Conservation (phyloP, 1,140 invertebrate species). For the Drosophila prosaltans region DNA sequence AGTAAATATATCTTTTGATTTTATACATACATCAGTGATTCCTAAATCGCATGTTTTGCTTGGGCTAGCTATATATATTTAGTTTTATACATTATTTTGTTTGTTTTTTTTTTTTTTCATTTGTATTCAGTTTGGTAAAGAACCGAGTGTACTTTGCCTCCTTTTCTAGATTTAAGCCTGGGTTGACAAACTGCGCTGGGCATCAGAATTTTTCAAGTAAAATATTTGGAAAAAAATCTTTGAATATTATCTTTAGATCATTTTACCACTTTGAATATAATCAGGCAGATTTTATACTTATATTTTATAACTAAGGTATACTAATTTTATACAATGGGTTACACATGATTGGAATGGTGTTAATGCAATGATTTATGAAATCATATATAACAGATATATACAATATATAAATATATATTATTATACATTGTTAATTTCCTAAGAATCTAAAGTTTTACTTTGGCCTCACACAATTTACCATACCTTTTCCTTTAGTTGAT, state of each 20-base stretch:
- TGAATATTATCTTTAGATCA: too few relatives aligned
- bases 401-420: slow-evolving; percentile 1
- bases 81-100: slow-evolving; percentile 16
- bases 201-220: slow-evolving; percentile 79
- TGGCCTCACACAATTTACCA: not conserved
- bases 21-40: slow-evolving; percentile 19
- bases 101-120: slow-evolving; percentile 39
- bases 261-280: slow-evolving; percentile 39
- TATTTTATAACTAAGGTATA: slow-evolving; percentile 17
- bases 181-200: slow-evolving; percentile 79
- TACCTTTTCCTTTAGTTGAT: not conserved
- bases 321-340: slow-evolving; percentile 3
- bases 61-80: slow-evolving; percentile 46
- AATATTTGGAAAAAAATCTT: slow-evolving; percentile 32
- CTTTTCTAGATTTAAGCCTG: slow-evolving; percentile 43
- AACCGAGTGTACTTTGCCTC: slow-evolving; percentile 42
- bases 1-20: slow-evolving; percentile 44
- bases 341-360: not conserved
- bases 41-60: slow-evolving; percentile 10
- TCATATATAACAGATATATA: not conserved
- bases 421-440: not conserved
- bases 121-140: slow-evolving; percentile 34
- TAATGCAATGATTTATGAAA: not conserved
- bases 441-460: not conserved
- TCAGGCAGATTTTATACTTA: slow-evolving; percentile 20